Conservation (phyloP, 2,797 vertebrate species). For the Garrulus glandarius region DNA sequence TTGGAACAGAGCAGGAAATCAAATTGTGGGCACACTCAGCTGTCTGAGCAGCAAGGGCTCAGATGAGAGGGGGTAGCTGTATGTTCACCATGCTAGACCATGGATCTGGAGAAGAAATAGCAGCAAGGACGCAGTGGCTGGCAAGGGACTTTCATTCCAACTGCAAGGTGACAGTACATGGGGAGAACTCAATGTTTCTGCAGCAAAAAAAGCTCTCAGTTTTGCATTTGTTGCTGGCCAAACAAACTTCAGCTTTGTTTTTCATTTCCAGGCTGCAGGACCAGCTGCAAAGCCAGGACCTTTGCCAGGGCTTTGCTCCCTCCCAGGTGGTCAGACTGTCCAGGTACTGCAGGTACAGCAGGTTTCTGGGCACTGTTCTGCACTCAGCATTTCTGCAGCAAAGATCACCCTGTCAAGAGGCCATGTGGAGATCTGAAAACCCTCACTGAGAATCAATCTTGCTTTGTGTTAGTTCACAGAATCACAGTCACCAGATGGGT, state of each 20-base stretch:
- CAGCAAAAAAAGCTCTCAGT: background rate
- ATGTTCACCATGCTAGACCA: background rate
- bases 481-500: background rate
- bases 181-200: background rate
- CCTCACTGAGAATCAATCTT: no score
- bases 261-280: background rate
- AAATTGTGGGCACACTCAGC: background rate
- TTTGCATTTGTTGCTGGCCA: background rate
- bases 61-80: rapidly evolving
- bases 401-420: background rate
- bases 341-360: background rate
- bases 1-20: background rate
- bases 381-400: background rate
- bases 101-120: background rate
- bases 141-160: background rate
- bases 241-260: background rate
- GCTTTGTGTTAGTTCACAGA: background rate
- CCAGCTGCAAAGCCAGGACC: background rate
- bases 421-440: background rate
- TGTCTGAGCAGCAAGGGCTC: background rate
- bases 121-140: background rate
- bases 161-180: background rate
- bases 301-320: background rate
- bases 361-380: background rate
- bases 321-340: background rate